Conservation (phyloP, 2,888 invertebrate genomes). For the Dermolepida albohirtum region DNA sequence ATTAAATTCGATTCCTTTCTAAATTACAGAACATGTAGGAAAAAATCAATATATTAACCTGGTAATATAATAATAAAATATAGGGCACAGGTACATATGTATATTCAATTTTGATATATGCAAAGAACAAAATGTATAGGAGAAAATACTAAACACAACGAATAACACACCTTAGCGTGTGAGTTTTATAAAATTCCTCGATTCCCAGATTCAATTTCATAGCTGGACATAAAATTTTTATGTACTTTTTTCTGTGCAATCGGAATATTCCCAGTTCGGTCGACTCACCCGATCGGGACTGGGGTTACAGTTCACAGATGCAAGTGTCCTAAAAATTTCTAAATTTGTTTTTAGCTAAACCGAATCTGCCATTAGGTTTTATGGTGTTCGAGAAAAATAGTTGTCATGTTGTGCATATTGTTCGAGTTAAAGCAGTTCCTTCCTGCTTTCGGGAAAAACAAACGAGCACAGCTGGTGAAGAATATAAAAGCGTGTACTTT, state of each 20-base stretch:
- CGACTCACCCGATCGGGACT: neutral
- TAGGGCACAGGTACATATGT: too few relatives aligned
- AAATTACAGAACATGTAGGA: too few relatives aligned
- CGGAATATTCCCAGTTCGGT: slow-evolving; percentile 3
- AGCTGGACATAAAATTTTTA: slow-evolving; percentile 25
- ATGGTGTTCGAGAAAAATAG: slow-evolving; percentile 28
- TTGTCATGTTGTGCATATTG: slow-evolving; percentile 31
- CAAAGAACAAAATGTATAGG: slow-evolving; percentile 16
- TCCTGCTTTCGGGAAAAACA: slow-evolving; percentile 17
- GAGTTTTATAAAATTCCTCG: slow-evolving; percentile 12
- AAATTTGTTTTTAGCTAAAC: slow-evolving; percentile 42
- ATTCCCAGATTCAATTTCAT: slow-evolving; percentile 31
- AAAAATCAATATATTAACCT: too few relatives aligned
- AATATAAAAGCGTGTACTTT: slow-evolving; percentile 10
- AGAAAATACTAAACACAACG: slow-evolving; percentile 29
- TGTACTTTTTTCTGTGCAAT: slow-evolving; percentile 9
- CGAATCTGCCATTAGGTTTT: slow-evolving; percentile 38
- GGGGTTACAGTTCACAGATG: slow-evolving; percentile 27
- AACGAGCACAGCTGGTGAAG: slow-evolving; percentile 10
- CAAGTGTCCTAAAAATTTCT: slow-evolving; percentile 34
- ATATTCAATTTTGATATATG: neutral
- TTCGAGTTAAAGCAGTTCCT: neutral
- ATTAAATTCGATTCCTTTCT: too few relatives aligned
- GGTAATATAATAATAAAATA: too few relatives aligned
- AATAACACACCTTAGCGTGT: slow-evolving; percentile 32